phyloP scores from a whole-genome alignment of 37 sponge, comb jelly and placozoan species.

The Lycopodina hypogea region DNA sequence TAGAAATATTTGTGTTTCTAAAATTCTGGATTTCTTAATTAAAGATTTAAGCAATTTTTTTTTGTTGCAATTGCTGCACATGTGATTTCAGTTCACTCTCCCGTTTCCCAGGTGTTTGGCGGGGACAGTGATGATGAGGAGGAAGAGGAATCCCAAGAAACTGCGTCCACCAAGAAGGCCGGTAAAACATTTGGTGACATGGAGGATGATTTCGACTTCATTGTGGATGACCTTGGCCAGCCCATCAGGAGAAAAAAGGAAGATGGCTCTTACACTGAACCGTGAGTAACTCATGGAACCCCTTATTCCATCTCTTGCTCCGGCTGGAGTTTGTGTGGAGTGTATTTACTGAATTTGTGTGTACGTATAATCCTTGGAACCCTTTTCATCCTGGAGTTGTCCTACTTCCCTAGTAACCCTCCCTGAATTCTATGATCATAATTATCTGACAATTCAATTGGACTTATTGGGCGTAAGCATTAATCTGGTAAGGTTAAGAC shows the following conservation, averaged over 20 bases:
- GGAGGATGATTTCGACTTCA: constrained; percentile 62
- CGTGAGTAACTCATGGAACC: constrained; percentile 32
- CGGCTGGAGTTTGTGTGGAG: not conserved
- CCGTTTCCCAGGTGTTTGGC: constrained; percentile 50
- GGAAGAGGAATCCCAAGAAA: constrained; percentile 4
- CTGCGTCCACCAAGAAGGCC: not conserved
- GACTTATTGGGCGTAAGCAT: no score
- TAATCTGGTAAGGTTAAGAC: no score
- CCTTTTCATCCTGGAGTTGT: no score
- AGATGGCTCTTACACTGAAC: constrained; percentile 45
- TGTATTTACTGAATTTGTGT: not conserved
- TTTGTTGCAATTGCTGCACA: no score
- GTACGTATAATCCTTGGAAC: not conserved
- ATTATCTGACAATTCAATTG: no score
- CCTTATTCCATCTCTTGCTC: not conserved
- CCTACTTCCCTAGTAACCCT: no score
- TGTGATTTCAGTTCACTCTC: no score
- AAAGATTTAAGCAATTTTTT: no score
- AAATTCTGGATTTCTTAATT: no score
- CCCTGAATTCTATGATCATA: no score
- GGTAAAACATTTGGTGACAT: not conserved
- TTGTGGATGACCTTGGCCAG: constrained; percentile 86
- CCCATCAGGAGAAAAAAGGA: constrained; percentile 60
- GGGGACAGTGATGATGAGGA: constrained; percentile 68
- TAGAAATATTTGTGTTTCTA: no score